Base-by-base conservation (phyloP, 2,797 vertebrate genomes). In the Psittacula echo region DNA sequence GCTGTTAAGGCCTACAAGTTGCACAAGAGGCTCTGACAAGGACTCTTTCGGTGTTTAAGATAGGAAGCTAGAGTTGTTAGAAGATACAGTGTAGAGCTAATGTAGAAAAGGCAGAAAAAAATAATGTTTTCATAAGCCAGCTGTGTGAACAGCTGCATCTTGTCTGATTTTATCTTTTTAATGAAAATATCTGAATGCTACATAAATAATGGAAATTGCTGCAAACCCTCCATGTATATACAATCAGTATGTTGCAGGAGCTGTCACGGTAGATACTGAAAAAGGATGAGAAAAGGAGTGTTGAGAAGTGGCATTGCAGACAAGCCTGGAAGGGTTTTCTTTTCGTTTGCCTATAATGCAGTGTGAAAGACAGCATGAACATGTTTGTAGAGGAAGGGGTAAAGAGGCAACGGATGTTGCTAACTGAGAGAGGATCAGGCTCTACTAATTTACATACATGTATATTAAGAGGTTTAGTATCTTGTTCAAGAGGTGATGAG, bases 121-220 rank as follows among this genome's bases (percentile, higher is more conserved):
- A 20, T 6, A 61, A 39, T 37, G 18, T 91, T 95, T 84, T 73
- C 26, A 1, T 64, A 76, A 91, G 61, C 64, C 77, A 93, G 83
- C 93, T 94, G 66, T 13, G 60, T 61, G 79, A 94, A 93, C 89
- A 96, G 82, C 95, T 94, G 88, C 82, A 88, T 82, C 44, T 65
- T 93, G 91, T 90, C 10, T 0, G 89, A 86, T 89, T 87, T 84
- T 84, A 64, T 94, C 83, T 96, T 78, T 90, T 93, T 85, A 90
- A 85, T 94, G 21, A 76, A 85, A 93, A 82, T 19, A 61, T 82
- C 34, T n/a, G 56, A 79, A 79, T 58, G 61, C 61, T 58, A 32
- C 4, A 5, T 51, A 79, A 96, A 41, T 64, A 88, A 79, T 0
- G 0, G 50, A 86, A 71, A 67, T 76, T 37, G 42, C 54, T 95